Evolutionary conservation across 2,888 invertebrate species (phyloP).

Genomic region (Creontiades dilutus): DNA sequence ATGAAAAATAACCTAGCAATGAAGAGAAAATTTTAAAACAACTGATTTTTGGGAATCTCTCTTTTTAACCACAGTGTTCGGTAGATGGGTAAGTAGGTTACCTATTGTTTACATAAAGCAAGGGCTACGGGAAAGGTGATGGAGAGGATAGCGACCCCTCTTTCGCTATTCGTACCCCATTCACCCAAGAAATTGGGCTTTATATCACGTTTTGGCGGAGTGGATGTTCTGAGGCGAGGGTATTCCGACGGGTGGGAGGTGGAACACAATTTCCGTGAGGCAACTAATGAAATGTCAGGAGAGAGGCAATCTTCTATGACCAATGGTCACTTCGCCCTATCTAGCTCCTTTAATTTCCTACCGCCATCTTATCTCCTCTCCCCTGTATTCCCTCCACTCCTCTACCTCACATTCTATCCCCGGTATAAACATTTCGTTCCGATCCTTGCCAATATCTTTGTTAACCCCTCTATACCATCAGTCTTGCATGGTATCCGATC

Average conservation of each 20-base stretch:
- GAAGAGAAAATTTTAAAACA: too few relatives aligned
- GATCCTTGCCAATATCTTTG: slow-evolving; percentile 49
- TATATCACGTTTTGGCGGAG: slow-evolving; percentile 73
- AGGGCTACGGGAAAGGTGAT: slow-evolving; percentile 53
- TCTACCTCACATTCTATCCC: slow-evolving; percentile 6
- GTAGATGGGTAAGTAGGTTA: too few relatives aligned
- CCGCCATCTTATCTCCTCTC: slow-evolving; percentile 74
- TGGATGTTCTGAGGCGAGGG: background rate
- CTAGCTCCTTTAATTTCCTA: slow-evolving; percentile 74
- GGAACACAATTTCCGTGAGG: slow-evolving; percentile 73
- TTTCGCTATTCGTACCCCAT: slow-evolving; percentile 22
- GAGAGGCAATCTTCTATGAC: slow-evolving; percentile 74
- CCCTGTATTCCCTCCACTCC: slow-evolving; percentile 32
- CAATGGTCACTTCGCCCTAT: slow-evolving; percentile 74
- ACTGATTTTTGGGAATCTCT: too few relatives aligned
- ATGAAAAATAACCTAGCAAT: too few relatives aligned
- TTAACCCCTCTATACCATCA: slow-evolving; percentile 7
- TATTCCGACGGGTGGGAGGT: slow-evolving; percentile 2
- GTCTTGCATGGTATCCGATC: background rate
- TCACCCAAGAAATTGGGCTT: slow-evolving; percentile 72
- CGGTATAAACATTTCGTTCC: slow-evolving; percentile 36
- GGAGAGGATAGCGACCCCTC: slow-evolving; percentile 41
- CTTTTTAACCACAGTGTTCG: too few relatives aligned
- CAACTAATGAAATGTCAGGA: slow-evolving; percentile 73
- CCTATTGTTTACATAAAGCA: slow-evolving; percentile 57